Evolutionary conservation across 2,113 vertebrate genomes (phyloP).

Genomic region (Sterna hirundo): DNA sequence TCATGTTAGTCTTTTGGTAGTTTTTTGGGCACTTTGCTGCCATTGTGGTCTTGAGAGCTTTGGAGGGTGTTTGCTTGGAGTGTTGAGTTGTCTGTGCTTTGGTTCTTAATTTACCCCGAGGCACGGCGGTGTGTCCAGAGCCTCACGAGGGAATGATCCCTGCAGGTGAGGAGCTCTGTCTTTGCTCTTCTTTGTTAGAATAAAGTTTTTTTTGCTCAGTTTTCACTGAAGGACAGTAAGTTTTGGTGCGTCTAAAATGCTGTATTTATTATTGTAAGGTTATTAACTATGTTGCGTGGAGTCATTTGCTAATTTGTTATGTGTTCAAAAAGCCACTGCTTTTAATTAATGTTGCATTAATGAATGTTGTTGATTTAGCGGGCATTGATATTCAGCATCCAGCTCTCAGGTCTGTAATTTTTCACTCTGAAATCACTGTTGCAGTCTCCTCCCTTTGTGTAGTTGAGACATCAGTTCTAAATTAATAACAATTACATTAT

Average conservation of each 20-base stretch:
- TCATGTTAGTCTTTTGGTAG: neutral
- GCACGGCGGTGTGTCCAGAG: neutral
- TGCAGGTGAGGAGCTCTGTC: neutral
- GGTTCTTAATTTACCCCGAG: neutral
- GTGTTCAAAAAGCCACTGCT: neutral
- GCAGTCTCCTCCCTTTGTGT: neutral
- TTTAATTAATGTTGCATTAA: neutral
- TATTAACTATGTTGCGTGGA: neutral
- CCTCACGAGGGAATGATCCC: accelerated
- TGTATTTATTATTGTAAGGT: neutral
- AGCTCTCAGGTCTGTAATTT: neutral
- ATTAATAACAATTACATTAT: neutral
- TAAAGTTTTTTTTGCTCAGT: too few species aligned
- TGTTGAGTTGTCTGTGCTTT: neutral
- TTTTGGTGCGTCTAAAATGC: neutral
- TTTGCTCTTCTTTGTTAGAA: neutral
- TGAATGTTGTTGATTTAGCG: neutral
- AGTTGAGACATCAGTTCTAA: neutral
- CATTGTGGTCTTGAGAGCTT: neutral
- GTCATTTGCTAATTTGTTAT: accelerated
- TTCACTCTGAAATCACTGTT: neutral
- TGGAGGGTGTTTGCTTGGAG: neutral
- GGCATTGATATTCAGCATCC: neutral
- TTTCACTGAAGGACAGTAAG: neutral
- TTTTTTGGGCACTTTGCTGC: neutral